Conservation (phyloP, 2,113 vertebrate genomes). For the Peromyscus polionotus region DNA sequence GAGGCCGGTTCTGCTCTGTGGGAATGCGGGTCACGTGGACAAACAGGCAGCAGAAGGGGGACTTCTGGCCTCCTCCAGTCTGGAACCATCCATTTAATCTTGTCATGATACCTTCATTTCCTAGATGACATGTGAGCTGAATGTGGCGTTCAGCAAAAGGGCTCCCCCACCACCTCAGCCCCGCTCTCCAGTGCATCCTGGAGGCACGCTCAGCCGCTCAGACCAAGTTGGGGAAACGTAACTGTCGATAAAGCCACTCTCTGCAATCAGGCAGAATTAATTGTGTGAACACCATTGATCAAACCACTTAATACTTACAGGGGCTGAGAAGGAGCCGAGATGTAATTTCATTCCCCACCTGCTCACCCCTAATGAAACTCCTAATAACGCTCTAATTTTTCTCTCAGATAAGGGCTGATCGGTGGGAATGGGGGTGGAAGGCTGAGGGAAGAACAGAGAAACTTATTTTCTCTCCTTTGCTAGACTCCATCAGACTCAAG, state of each 20-base stretch:
- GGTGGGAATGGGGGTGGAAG: conserved; percentile 55
- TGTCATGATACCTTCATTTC: conserved; percentile 11
- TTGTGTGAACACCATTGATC: conserved; percentile 91
- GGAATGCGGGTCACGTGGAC: fast-evolving
- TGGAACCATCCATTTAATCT: conserved; percentile 47
- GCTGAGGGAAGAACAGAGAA: conserved; percentile 71
- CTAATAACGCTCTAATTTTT: conserved; percentile 90
- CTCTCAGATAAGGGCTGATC: conserved; percentile 86
- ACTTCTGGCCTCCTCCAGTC: background rate
- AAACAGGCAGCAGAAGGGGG: background rate
- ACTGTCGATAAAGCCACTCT: conserved; percentile 87
- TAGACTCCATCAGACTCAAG: conserved; percentile 66
- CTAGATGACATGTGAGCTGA: conserved; percentile 16
- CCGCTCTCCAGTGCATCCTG: conserved; percentile 48
- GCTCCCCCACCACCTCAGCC: background rate
- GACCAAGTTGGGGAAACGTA: conserved; percentile 85
- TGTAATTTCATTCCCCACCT: conserved; percentile 91
- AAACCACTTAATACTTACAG: conserved; percentile 88
- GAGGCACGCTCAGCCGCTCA: conserved; percentile 71
- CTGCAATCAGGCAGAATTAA: conserved; percentile 89
- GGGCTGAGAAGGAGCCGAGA: conserved; percentile 87
- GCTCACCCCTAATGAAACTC: conserved; percentile 90
- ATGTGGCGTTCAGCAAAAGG: conserved; percentile 48
- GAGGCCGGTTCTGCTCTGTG: background rate
- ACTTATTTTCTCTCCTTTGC: conserved; percentile 85